phyloP scores from a whole-genome alignment of 2,888 invertebrate genomes.

The Campoplex capitator region DNA sequence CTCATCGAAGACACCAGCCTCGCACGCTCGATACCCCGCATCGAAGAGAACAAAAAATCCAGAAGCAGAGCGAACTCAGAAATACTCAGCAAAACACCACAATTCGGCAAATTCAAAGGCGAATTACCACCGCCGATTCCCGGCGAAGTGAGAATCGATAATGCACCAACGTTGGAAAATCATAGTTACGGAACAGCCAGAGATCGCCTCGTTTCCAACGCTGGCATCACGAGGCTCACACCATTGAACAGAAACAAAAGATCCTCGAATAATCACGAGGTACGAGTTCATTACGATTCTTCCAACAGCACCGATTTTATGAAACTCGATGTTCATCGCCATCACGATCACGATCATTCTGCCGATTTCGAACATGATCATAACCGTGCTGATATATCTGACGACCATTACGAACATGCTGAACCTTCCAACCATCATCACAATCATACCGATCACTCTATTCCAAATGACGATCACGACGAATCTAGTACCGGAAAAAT shows the following conservation, averaged over 20 bases:
- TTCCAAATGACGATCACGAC: conserved; percentile 34
- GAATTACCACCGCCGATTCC: conserved; percentile 89
- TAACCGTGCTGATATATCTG: conserved; percentile 38
- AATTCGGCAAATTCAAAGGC: conserved; percentile 91
- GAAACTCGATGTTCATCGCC: conserved; percentile 49
- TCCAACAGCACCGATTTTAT: conserved; percentile 33
- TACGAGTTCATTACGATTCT: conserved; percentile 53
- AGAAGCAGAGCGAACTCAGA: conserved; percentile 86
- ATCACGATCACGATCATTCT: conserved; percentile 58
- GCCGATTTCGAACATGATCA: conserved; percentile 65
- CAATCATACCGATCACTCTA: conserved; percentile 64
- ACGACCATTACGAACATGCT: background rate
- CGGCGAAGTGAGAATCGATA: conserved; percentile 83
- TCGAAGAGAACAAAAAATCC: conserved; percentile 78
- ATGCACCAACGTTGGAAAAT: conserved; percentile 68
- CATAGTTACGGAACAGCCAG: conserved; percentile 48
- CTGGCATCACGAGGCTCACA: conserved; percentile 69
- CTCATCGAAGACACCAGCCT: conserved; percentile 88
- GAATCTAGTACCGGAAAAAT: conserved; percentile 74
- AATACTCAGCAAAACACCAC: conserved; percentile 89
- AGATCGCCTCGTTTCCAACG: conserved; percentile 15
- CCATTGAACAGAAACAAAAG: conserved; percentile 83
- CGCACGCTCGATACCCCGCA: conserved; percentile 86
- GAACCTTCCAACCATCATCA: conserved; percentile 40
- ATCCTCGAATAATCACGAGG: conserved; percentile 70